phyloP scores from a whole-genome alignment of 1,140 invertebrate genomes.

The Ceratina japonica region DNA sequence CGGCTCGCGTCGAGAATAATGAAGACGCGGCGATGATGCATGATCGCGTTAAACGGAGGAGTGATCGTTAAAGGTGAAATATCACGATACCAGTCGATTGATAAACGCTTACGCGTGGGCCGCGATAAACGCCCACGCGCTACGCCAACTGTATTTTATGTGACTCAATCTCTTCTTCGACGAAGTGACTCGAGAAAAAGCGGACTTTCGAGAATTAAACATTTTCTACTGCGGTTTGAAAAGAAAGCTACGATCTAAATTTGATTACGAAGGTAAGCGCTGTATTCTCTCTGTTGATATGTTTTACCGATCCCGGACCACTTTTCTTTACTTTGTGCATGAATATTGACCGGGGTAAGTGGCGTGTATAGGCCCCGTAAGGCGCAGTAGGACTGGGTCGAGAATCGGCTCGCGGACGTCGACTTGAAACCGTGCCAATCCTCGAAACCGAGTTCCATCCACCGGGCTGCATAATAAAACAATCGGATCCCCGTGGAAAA shows the following conservation, averaged over 20 bases:
- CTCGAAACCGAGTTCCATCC: constrained; percentile 33
- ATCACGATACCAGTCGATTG: constrained; percentile 12
- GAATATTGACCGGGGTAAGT: neutral
- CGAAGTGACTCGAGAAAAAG: neutral
- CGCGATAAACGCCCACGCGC: neutral
- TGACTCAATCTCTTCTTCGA: neutral
- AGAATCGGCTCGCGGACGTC: constrained; percentile 32
- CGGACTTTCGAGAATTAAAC: neutral
- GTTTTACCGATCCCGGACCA: neutral
- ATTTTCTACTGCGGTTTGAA: neutral
- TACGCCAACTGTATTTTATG: neutral
- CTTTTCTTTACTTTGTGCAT: neutral
- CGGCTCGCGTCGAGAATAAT: too few species aligned
- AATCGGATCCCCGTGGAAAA: constrained; percentile 62
- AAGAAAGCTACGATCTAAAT: too few species aligned
- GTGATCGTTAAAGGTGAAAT: constrained; percentile 6
- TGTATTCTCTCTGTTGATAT: too few species aligned
- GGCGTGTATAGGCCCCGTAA: neutral
- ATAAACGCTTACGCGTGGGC: constrained; percentile 19
- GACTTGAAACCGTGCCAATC: constrained; percentile 62
- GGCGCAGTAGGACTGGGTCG: constrained; percentile 12
- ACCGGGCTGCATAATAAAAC: constrained; percentile 46
- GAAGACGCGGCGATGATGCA: neutral
- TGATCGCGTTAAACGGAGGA: neutral
- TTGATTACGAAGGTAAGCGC: too few species aligned